Conservation (phyloP, 2,888 invertebrate genomes). For the Mythimna impura region DNA sequence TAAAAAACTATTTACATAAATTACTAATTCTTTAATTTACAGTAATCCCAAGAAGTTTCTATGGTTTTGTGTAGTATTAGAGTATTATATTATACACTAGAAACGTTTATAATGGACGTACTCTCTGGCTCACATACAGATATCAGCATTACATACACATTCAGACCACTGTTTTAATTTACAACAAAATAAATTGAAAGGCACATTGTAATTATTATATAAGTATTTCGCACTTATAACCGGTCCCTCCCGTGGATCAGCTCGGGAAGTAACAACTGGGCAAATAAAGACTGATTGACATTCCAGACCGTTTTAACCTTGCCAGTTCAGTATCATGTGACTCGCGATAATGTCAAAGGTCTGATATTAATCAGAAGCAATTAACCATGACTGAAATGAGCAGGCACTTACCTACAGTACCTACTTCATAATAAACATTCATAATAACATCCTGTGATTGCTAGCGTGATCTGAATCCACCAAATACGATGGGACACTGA, state of each 20-base stretch:
- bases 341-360: constrained; percentile 45
- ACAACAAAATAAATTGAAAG: constrained; percentile 45
- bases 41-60: constrained; percentile 41
- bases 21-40: constrained; percentile 43
- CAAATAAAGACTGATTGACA: constrained; percentile 19
- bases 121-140: constrained; percentile 37
- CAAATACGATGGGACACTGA: constrained; percentile 20
- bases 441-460: constrained; percentile 18
- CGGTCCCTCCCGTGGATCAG: not conserved
- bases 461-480: constrained; percentile 8
- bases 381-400: constrained; percentile 42
- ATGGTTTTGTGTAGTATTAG: constrained; percentile 54
- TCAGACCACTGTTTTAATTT: constrained; percentile 15
- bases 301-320: constrained; percentile 25
- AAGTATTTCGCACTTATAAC: constrained; percentile 23
- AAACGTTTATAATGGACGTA: constrained; percentile 29
- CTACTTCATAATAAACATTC: constrained; percentile 19
- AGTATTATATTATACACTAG: constrained; percentile 46
- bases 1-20: constrained; percentile 62
- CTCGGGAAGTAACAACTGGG: constrained; percentile 3
- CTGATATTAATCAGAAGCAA: constrained; percentile 49
- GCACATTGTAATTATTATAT: constrained; percentile 45
- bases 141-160: constrained; percentile 38
- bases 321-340: constrained; percentile 27
- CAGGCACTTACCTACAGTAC: constrained; percentile 20